A percentile compares a stretch with the other conserved stretches of the same genome.
Evolutionary conservation across 2,113 vertebrate species (phyloP).

Genomic region (Neoarius graeffei): DNA sequence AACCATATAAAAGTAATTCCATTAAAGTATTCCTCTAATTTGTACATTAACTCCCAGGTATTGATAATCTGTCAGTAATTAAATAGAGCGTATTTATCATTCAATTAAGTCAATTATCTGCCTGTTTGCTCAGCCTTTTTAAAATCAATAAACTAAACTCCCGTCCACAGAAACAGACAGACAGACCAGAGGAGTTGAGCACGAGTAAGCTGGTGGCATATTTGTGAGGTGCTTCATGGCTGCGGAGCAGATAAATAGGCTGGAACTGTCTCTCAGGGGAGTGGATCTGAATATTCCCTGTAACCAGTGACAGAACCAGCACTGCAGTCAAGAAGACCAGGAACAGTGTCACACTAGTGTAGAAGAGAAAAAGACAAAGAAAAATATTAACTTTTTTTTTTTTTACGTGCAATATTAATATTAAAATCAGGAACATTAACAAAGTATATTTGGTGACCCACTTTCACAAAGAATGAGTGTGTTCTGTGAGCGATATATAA

Average conservation of each 20-base stretch:
- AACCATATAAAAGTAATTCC: conserved; percentile 1
- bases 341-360: conserved; percentile 83
- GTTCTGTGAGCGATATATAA: too few relatives aligned
- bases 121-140: not conserved
- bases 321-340: conserved; percentile 84
- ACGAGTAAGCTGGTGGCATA: conserved; percentile 86
- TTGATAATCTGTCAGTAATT: not conserved
- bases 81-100: not conserved
- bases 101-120: conserved; percentile 23
- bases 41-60: not conserved
- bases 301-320: conserved; percentile 82
- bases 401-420: too few relatives aligned
- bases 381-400: not conserved
- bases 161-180: conserved; percentile 47
- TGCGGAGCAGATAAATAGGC: conserved; percentile 86
- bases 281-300: conserved; percentile 86
- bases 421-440: too few relatives aligned
- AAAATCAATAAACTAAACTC: not conserved
- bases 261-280: conserved; percentile 80
- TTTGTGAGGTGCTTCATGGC: conserved; percentile 74
- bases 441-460: too few relatives aligned
- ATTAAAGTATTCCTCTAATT: conserved; percentile 1
- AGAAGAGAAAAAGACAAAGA: conserved; percentile 15
- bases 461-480: too few relatives aligned
- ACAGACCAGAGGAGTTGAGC: conserved; percentile 88